These are phyloP conservation scores for Drosophila miranda DNA, from an alignment of 1,140 invertebrate species.

Conservation along the genomic window DNA sequence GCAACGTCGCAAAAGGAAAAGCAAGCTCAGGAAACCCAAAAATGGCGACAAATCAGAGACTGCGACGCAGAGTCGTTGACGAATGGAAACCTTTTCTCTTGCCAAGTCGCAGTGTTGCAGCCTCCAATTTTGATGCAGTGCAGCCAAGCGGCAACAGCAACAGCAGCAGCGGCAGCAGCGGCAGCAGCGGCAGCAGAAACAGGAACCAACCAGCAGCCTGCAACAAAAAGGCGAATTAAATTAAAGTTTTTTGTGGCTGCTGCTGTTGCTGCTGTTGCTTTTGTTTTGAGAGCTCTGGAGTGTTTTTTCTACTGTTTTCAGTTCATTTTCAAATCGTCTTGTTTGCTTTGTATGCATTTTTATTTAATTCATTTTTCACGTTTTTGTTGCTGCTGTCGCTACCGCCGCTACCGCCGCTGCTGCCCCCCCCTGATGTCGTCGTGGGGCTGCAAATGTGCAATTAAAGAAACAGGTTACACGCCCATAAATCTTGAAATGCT, in stretches of 20 bases:
- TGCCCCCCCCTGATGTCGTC: constrained; percentile 8
- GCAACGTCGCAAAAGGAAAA: constrained; percentile 17
- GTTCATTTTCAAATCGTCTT: constrained; percentile 72
- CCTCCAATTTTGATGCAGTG: constrained; percentile 60
- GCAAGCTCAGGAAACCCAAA: constrained; percentile 23
- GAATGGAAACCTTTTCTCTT: constrained; percentile 51
- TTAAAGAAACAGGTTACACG: constrained; percentile 82
- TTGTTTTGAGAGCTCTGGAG: constrained; percentile 8
- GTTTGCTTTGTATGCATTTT: constrained; percentile 75
- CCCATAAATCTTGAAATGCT: constrained; percentile 78
- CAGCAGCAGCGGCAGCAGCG: constrained; percentile 45
- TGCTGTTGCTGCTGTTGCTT: constrained; percentile 25
- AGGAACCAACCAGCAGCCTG: constrained; percentile 19
- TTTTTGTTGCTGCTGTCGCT: constrained; percentile 42
- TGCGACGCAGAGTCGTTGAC: constrained; percentile 10
- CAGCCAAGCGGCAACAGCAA: constrained; percentile 52
- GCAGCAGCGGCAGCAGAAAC: constrained; percentile 24
- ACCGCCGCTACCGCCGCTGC: constrained; percentile 7
- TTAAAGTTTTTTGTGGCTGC: constrained; percentile 54
- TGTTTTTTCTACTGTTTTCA: constrained; percentile 73
- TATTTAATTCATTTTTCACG: constrained; percentile 78
- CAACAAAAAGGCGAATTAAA: constrained; percentile 44
- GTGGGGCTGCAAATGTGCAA: constrained; percentile 80
- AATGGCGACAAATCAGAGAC: constrained; percentile 51
- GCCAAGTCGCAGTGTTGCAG: constrained; percentile 39